Evolutionary conservation across 2,797 vertebrate genomes (phyloP).

Genomic region (Petrocephalus sullivani): DNA sequence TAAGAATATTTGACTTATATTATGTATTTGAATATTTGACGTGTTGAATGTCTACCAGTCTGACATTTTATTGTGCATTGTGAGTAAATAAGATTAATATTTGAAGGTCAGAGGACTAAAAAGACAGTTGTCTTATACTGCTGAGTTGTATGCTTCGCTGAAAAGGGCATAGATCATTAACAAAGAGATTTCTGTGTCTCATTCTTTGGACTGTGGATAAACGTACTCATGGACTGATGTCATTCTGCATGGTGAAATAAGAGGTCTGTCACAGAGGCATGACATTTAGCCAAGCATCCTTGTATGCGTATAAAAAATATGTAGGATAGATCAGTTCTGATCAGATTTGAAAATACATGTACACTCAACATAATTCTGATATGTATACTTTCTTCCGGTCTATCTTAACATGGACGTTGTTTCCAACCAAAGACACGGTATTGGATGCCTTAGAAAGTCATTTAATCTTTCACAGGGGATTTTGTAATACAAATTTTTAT

Average conservation of each 20-base stretch:
- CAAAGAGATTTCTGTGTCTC: not conserved
- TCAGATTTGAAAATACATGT: not conserved
- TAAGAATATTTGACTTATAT: not conserved
- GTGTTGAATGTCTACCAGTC: not conserved
- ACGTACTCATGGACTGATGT: not conserved
- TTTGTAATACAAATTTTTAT: not conserved
- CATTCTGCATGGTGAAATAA: not conserved
- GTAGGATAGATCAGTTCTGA: not conserved
- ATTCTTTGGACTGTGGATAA: not conserved
- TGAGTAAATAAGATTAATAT: not conserved
- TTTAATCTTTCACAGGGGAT: not conserved
- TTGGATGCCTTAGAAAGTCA: not conserved
- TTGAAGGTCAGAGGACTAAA: constrained; percentile 9
- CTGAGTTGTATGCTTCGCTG: not conserved
- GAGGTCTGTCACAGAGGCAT: not conserved
- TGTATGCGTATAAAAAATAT: not conserved
- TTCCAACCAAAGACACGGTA: not conserved
- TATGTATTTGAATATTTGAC: not conserved
- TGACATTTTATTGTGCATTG: not conserved
- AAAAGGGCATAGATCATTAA: not conserved
- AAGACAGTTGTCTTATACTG: not conserved
- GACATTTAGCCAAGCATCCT: not conserved
- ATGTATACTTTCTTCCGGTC: not conserved
- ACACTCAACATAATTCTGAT: not conserved
- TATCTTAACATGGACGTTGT: not conserved